phyloP scores from a whole-genome alignment of 64 coral and sea anemone genomes.

The Actinia equina region DNA sequence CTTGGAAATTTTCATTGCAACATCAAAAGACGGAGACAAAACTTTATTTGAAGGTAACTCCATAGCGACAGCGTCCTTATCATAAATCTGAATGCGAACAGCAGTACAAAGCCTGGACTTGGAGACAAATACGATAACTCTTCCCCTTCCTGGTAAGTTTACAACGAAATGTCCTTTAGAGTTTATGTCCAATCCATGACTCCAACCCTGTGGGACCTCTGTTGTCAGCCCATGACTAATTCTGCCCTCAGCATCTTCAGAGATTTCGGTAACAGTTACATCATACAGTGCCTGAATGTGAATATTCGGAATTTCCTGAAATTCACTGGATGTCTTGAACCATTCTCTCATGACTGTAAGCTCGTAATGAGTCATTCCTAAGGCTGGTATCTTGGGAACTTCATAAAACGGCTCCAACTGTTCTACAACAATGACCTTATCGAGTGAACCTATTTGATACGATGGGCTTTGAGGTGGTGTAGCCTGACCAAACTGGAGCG shows the following conservation, averaged over 20 bases:
- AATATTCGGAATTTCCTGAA: constrained; percentile 64
- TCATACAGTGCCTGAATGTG: constrained; percentile 79
- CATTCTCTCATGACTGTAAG: constrained; percentile 86
- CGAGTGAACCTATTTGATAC: constrained; percentile 46
- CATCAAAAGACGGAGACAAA: background rate
- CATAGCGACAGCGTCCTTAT: background rate
- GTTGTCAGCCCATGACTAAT: constrained; percentile 30
- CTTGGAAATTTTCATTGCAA: background rate
- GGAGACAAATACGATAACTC: constrained; percentile 56
- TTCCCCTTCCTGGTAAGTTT: constrained; percentile 82
- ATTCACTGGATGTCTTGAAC: constrained; percentile 66
- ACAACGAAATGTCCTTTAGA: constrained; percentile 31
- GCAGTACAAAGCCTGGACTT: constrained; percentile 53
- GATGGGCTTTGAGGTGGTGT: constrained; percentile 80
- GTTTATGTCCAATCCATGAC: constrained; percentile 74
- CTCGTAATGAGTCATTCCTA: constrained; percentile 73
- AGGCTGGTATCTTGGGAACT: constrained; percentile 52
- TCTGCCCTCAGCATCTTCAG: constrained; percentile 34
- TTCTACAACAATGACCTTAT: constrained; percentile 78
- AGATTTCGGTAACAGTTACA: constrained; percentile 70
- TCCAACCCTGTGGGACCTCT: constrained; percentile 96
- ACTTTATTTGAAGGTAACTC: background rate
- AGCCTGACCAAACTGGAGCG: constrained; percentile 93
- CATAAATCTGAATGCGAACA: constrained; percentile 51
- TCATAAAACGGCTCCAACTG: constrained; percentile 55